Evolutionary conservation across 2,797 vertebrate species (phyloP), one percentile per base, ranked within the genome.

Genomic region (Darevskia mixta): DNA sequence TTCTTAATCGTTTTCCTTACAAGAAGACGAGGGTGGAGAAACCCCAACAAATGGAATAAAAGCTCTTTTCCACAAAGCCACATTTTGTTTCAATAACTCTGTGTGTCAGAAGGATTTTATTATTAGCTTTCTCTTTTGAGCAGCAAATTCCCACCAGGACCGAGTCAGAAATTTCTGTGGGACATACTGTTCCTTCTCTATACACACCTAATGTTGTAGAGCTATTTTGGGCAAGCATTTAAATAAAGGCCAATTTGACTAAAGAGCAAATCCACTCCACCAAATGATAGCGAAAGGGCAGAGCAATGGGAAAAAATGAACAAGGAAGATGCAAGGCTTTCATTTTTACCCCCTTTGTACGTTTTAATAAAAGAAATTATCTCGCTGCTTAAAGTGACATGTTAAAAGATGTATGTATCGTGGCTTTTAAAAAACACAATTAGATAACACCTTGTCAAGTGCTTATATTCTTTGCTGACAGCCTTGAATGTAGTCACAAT

Each of bases 391-490:
- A 96, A 96, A 97, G 95, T 97, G 97, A 98, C 97, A 98, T 97
- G 96, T 97, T 96, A 97, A 97, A 97, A 96, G 97, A 96, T 97
- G 97, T 97, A 96, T 92, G 95, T 96, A 96, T 97, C 94, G 95
- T 96, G 97, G 95, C 96, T 97, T 98, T 97, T 97, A 97, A 97
- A 98, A 97, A 85, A 85, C 97, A 98, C 97, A 98, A 98, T 98
- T 97, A 98, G 97, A 98, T 98, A 98, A 98, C 98, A 98, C 97
- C 98, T 98, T 98, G 97, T 98, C 98, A 98, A 97, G 96, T 95
- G 94, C 96, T 96, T 96, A 96, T 93, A 97, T 97, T 96, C 96
- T 96, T 95, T 96, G 97, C 96, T 98, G 98, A 98, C 98, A 98
- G 97, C 96, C 95, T 92, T 77, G 97, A 94, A 96, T 95, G 93